phyloP scores from a whole-genome alignment of 2,113 vertebrate species.

The Ammodytes dubius region DNA sequence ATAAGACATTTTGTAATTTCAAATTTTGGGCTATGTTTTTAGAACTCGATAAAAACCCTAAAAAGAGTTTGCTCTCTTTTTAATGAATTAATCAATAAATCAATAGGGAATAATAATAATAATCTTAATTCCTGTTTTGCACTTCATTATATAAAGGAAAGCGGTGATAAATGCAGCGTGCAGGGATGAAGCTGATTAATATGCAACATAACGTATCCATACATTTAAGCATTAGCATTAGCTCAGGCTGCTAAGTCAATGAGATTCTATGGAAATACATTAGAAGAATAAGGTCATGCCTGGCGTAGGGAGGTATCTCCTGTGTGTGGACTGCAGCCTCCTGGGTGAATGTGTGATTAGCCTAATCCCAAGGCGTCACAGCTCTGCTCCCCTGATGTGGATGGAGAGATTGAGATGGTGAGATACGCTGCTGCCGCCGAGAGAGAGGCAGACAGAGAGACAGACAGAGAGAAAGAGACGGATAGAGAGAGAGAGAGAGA shows the following conservation, averaged over 20 bases:
- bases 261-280: conserved; percentile 55
- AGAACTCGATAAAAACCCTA: too few species aligned
- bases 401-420: conserved; percentile 68
- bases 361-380: conserved; percentile 74
- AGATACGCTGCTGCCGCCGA: conserved; percentile 42
- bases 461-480: conserved; percentile 19
- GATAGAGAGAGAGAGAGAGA: too few species aligned
- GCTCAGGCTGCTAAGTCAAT: conserved; percentile 45
- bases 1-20: too few species aligned
- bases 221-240: conserved; percentile 50
- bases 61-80: neutral
- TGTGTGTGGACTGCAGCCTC: conserved; percentile 54
- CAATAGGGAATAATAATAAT: neutral
- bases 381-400: conserved; percentile 72
- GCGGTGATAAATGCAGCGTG: conserved; percentile 6
- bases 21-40: too few species aligned
- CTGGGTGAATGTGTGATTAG: conserved; percentile 75
- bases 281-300: conserved; percentile 66
- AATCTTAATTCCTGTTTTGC: neutral
- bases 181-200: conserved; percentile 12
- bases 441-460: conserved; percentile 52
- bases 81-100: neutral
- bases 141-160: neutral
- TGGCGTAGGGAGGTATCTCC: conserved; percentile 49
- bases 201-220: conserved; percentile 9